Evolutionary conservation across 1,140 invertebrate genomes (phyloP).

Genomic region (Cyclina sinensis): DNA sequence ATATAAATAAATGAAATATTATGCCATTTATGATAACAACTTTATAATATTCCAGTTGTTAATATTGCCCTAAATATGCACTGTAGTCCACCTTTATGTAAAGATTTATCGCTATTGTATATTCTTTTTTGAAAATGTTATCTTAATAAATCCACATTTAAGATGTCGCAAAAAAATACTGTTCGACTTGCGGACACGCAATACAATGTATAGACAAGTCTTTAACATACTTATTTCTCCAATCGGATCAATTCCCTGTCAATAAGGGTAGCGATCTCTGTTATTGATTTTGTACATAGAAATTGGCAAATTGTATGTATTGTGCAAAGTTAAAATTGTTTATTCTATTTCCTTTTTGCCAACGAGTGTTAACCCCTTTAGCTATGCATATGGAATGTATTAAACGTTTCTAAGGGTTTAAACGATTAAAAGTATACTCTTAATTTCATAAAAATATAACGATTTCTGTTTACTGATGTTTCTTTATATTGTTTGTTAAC

Average conservation of each 20-base stretch:
- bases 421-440: too few species aligned
- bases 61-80: background rate
- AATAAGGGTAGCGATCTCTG: constrained; percentile 15
- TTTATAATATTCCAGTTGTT: background rate
- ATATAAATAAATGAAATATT: too few species aligned
- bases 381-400: too few species aligned
- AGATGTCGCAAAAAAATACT: background rate
- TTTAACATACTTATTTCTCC: background rate
- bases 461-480: too few species aligned
- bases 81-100: background rate
- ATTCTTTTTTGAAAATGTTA: background rate
- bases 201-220: constrained; percentile 1
- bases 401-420: too few species aligned
- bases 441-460: too few species aligned
- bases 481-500: too few species aligned
- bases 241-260: background rate
- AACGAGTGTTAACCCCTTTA: too few species aligned
- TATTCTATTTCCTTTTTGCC: background rate
- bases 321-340: background rate
- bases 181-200: background rate
- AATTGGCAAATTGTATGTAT: background rate
- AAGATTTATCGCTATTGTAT: background rate
- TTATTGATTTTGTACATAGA: background rate
- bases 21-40: too few species aligned
- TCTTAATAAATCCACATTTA: background rate